Percentiles rank a stretch among this genome's conserved stretches.
phyloP scores from a whole-genome alignment of 2,797 vertebrate species.

The Protosalanx chinensis region DNA sequence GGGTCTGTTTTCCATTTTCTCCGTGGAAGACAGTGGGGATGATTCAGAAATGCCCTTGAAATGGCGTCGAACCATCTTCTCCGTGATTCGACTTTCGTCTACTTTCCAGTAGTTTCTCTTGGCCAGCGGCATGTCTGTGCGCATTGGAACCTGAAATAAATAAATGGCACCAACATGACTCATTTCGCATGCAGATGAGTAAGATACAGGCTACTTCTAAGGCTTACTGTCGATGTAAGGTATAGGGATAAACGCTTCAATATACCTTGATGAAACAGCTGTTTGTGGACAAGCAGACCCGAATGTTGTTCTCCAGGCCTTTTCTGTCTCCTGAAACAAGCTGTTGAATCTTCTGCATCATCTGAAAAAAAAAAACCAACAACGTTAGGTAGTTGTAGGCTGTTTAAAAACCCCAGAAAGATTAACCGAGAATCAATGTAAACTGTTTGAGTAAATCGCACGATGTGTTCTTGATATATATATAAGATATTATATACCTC shows the following conservation, averaged over 20 bases:
- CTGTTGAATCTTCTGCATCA: constrained; percentile 59
- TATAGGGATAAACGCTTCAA: neutral
- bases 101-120: constrained; percentile 73
- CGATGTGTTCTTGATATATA: neutral
- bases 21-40: constrained; percentile 55
- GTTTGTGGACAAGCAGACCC: constrained; percentile 69
- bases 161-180: neutral
- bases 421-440: too few relatives aligned
- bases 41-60: constrained; percentile 60
- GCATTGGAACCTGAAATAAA: constrained; percentile 57
- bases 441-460: too few relatives aligned
- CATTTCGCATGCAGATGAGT: neutral
- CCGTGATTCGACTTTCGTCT: constrained; percentile 62
- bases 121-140: constrained; percentile 40
- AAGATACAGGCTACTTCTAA: neutral
- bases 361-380: constrained; percentile 45
- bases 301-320: constrained; percentile 62
- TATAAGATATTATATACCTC: constrained; percentile 48
- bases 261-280: constrained; percentile 71
- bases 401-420: neutral
- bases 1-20: constrained; percentile 15
- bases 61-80: constrained; percentile 71
- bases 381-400: neutral
- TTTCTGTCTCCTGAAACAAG: constrained; percentile 54
- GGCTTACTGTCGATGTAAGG: too few relatives aligned